Evolutionary conservation across 2,797 vertebrate genomes (phyloP).

Genomic region (Acipenser ruthenus): DNA sequence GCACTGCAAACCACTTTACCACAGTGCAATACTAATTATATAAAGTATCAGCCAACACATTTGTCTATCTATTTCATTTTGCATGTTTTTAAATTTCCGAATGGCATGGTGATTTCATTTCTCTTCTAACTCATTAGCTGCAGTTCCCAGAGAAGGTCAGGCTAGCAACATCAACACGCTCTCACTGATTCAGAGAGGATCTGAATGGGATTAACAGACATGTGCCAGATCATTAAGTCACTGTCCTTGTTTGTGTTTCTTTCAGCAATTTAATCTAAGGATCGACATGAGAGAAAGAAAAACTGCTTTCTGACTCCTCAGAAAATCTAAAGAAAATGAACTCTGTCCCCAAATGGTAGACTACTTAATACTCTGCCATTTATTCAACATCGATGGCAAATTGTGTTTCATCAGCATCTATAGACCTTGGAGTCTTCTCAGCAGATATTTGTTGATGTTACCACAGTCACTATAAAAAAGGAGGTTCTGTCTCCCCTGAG

Average conservation of each 20-base stretch:
- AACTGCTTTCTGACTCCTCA: not conserved
- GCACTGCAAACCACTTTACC: too few relatives aligned
- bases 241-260: not conserved
- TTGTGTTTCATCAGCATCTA: not conserved
- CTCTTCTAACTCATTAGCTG: not conserved
- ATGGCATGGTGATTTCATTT: not conserved
- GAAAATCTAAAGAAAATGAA: not conserved
- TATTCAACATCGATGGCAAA: not conserved
- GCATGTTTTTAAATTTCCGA: not conserved
- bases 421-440: not conserved
- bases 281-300: not conserved
- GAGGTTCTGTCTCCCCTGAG: too few relatives aligned
- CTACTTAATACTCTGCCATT: not conserved
- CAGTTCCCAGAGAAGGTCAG: not conserved
- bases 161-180: not conserved
- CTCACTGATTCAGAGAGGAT: not conserved
- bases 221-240: not conserved
- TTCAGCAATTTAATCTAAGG: not conserved
- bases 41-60: not conserved
- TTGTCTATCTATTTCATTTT: not conserved
- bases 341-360: not conserved
- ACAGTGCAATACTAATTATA: not conserved
- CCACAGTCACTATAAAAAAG: too few relatives aligned
- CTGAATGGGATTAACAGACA: not conserved
- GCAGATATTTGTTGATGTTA: too few relatives aligned